phyloP scores from a whole-genome alignment of 2,113 vertebrate species.

The Diadophis punctatus region DNA sequence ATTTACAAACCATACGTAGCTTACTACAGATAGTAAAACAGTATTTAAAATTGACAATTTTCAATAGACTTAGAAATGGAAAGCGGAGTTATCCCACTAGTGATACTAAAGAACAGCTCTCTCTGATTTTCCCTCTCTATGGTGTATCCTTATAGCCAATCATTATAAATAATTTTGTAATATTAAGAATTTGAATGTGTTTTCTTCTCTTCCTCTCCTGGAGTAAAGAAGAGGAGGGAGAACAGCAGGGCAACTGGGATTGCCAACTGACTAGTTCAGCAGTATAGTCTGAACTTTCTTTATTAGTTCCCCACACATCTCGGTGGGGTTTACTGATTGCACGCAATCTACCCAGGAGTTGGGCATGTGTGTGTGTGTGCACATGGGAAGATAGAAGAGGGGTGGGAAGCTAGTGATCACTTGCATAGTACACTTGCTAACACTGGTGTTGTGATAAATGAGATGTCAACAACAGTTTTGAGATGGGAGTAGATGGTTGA shows the following conservation, averaged over 20 bases:
- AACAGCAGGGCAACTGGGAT: not conserved
- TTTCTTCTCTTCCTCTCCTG: not conserved
- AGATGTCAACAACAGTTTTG: not conserved
- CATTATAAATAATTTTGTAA: not conserved
- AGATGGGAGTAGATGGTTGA: not conserved
- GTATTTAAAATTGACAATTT: not conserved
- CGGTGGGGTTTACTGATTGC: not conserved
- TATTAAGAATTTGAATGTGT: not conserved
- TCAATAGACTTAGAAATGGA: not conserved
- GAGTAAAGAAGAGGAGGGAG: not conserved
- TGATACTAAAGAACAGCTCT: not conserved
- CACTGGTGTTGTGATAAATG: not conserved
- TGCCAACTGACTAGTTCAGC: not conserved
- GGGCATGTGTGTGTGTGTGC: not conserved
- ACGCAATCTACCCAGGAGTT: not conserved
- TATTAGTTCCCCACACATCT: not conserved
- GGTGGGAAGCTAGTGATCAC: not conserved
- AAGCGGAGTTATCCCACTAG: not conserved
- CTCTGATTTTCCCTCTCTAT: not conserved
- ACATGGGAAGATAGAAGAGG: not conserved
- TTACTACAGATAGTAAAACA: not conserved
- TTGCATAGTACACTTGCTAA: not conserved
- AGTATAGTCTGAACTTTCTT: not conserved
- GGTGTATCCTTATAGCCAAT: not conserved
- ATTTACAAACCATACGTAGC: not conserved